Evolutionary conservation across 2,797 vertebrate genomes (phyloP), one percentile per base, ranked within the genome.

Genomic region (Selene dorsalis): DNA sequence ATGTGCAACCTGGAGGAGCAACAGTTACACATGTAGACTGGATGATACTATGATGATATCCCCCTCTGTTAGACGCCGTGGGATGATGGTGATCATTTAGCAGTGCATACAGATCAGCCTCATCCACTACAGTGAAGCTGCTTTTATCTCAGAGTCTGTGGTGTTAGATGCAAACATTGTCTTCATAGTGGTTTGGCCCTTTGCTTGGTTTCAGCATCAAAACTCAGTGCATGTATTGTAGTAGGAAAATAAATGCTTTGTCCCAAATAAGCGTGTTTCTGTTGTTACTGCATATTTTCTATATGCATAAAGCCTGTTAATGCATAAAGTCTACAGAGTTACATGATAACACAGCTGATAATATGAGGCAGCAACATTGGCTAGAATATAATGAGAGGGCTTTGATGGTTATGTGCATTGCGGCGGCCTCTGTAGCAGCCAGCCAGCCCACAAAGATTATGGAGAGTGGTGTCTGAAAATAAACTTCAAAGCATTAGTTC

Each of bases 191-290:
- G 77, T 89, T 86, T 89, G 84, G 87, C 87, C 90, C 88, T 91
- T 91, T 69, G 69, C 82, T 90, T 79, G 68, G 84, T 85, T 91
- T 89, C 79, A 82, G 71, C 84, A 60, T 80, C 10, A 82, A 84
- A 88, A 86, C 79, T 89, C 87, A 90, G 89, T 88, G 89, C 89
- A 90, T 80, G 82, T 90, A 80, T 81, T 85, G 75, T 72, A 75
- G 78, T 91, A 89, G 80, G 91, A 91, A 92, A 91, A 92, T 93
- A 91, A 92, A 92, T 63, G 75, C 77, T 87, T 85, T 89, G 71
- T 90, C 73, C 79, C 73, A 45, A 80, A 85, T 82, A 85, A 75
- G 74, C 41, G 20, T 73, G 68, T 80, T 84, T 87, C 61, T 73
- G 71, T 74, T 77, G 73, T 84, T 79, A 69, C 86, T 92, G 90